Percentiles rank a stretch among this genome's conserved stretches.
phyloP scores from a whole-genome alignment of 2,888 invertebrate genomes.

The Chromoteleia sp. region DNA sequence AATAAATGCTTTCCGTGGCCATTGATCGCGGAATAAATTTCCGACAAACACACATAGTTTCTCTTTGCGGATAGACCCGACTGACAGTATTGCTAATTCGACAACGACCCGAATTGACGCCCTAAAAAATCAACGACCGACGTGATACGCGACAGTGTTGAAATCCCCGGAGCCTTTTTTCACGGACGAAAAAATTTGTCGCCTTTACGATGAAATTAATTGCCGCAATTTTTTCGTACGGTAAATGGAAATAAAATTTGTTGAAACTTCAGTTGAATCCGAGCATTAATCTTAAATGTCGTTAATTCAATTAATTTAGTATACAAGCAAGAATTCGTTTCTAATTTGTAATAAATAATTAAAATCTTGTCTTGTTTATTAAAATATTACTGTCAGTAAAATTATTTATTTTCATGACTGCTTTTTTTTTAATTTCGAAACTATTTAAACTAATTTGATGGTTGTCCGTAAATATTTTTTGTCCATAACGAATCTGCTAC shows the following conservation, averaged over 20 bases:
- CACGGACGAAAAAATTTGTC: constrained; percentile 13
- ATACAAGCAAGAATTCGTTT: too few species aligned
- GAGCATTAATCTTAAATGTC: constrained; percentile 12
- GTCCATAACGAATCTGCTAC: too few species aligned
- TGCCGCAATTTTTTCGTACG: constrained; percentile 32
- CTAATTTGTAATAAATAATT: too few species aligned
- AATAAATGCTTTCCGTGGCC: constrained; percentile 60
- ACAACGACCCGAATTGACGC: constrained; percentile 53
- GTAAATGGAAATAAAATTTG: constrained; percentile 21
- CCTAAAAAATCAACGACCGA: constrained; percentile 59
- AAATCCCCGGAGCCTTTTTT: constrained; percentile 34
- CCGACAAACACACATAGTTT: constrained; percentile 56
- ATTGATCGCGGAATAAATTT: constrained; percentile 65
- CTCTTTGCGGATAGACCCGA: constrained; percentile 48
- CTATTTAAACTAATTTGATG: too few species aligned
- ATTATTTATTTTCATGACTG: too few species aligned
- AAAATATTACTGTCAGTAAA: too few species aligned
- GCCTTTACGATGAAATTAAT: constrained; percentile 36
- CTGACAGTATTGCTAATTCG: constrained; percentile 61
- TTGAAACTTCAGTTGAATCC: background rate
- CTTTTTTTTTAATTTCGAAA: too few species aligned
- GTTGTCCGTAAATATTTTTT: too few species aligned
- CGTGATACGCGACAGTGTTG: constrained; percentile 34
- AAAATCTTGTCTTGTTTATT: too few species aligned
- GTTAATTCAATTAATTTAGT: too few species aligned